These are phyloP conservation scores for Theonella swinhoei DNA, from an alignment of 37 sponge, comb jelly and placozoan species.

Conservation along the genomic window DNA sequence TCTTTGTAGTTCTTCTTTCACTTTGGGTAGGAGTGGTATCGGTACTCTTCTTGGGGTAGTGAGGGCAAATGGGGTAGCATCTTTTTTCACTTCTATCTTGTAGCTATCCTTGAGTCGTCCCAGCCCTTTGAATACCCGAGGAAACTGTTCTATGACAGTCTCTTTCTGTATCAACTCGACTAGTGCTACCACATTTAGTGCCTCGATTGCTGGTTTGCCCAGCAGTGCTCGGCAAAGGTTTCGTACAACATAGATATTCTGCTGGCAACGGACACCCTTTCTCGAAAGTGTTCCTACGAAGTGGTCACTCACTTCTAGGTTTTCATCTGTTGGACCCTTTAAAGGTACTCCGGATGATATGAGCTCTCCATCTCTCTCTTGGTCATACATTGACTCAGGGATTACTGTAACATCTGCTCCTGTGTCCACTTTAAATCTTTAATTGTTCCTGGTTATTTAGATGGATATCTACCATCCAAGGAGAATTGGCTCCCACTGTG, in stretches of 20 bases:
- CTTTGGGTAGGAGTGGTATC: slow-evolving; percentile 27
- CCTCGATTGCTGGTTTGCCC: slow-evolving; percentile 34
- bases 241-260: slow-evolving; percentile 10
- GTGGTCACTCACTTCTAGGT: slow-evolving; percentile 6
- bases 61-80: slow-evolving; percentile 27
- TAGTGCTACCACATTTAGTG: not conserved
- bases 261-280: not conserved
- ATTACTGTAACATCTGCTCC: slow-evolving; percentile 22
- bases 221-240: slow-evolving; percentile 3
- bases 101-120: slow-evolving; percentile 19
- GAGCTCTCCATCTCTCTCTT: not conserved
- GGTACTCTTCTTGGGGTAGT: slow-evolving; percentile 48
- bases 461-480: not conserved
- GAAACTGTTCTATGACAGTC: no score
- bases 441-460: no score
- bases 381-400: slow-evolving; percentile 5
- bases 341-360: not conserved
- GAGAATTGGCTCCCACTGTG: no score
- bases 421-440: slow-evolving; percentile 21
- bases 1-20: no score
- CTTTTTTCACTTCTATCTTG: no score
- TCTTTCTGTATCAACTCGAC: not conserved
- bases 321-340: not conserved
- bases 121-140: slow-evolving; percentile 29
- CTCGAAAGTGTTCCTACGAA: not conserved